These are phyloP conservation scores for Matsumyia berberina DNA, from an alignment of 2,888 invertebrate species.

Conservation along the genomic window DNA sequence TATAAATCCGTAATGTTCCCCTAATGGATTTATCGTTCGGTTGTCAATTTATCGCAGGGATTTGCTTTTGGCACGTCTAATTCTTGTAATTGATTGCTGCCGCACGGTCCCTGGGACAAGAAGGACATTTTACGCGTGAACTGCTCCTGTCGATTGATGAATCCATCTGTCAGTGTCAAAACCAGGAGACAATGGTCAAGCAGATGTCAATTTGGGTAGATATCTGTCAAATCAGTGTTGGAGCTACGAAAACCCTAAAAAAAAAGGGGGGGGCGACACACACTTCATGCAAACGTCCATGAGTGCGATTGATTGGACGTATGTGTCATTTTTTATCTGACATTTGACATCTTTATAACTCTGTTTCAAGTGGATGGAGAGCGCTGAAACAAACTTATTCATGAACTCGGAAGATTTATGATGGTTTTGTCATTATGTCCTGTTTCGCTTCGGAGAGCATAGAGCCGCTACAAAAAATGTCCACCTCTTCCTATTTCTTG, in stretches of 20 bases:
- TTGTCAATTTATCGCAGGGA: slow-evolving; percentile 28
- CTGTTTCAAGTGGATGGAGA: no score
- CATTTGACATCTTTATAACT: neutral
- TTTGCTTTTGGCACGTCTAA: slow-evolving; percentile 24
- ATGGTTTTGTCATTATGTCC: no score
- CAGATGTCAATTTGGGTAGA: slow-evolving; percentile 40
- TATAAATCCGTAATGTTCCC: slow-evolving; percentile 37
- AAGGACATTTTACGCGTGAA: neutral
- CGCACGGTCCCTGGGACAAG: slow-evolving; percentile 3
- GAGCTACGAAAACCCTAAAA: neutral
- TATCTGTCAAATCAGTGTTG: slow-evolving; percentile 52
- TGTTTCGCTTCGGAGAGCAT: no score
- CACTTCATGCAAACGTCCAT: neutral
- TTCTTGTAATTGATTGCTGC: slow-evolving; percentile 36
- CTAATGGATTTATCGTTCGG: slow-evolving; percentile 42
- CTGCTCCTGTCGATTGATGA: slow-evolving; percentile 22
- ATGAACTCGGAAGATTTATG: no score
- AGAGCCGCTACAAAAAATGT: no score
- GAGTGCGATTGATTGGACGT: slow-evolving; percentile 28
- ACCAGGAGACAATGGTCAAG: slow-evolving; percentile 10
- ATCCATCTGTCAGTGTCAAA: slow-evolving; percentile 60
- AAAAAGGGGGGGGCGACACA: neutral
- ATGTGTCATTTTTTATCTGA: slow-evolving; percentile 13
- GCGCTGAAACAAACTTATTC: no score
- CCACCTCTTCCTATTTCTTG: no score